Base-by-base conservation (phyloP, 1,140 invertebrate species). In the Magallana ariakensis region DNA sequence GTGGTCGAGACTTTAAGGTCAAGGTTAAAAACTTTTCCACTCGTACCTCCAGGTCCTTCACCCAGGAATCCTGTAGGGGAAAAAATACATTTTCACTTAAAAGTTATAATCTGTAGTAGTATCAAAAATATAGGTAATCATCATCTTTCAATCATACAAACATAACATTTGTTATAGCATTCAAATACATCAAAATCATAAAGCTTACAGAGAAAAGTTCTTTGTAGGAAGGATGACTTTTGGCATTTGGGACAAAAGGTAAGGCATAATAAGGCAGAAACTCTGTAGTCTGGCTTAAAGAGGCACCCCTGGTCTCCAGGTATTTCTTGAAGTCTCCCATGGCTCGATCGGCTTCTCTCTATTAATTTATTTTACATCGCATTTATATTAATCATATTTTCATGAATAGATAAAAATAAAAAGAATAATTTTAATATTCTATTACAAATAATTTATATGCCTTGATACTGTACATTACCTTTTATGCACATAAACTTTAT, bases 261-360 rank as follows among this genome's bases (percentile, higher is more conserved):
- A 96, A 90, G 57, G 96, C 96, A 91, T 96, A 96, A 90, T 95
- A 96, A 9, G 95, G 95, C 84, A 96, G 90, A 85, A 96, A 95
- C 89, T 96, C 95, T 84, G 94, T 94, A 66, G 95, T 95, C 83
- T 95, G 93, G 83, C 95, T 96, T 16, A 96, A 94, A 62, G 94
- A 92, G 10, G 94, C 92, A 83, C 96, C 96, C 90, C 94, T 93
- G 0, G 94, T 95, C 88, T 95, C 95, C 13, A 96, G 91, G 91
- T 95, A 96, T 54, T 92, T 92, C 87, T 95, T 95, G 86, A 96
- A 95, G 58, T 95, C 93, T 16, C 92, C 90, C 95, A 96, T 96
- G 11, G 92, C 91, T 57, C 92, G 91, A 70, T 94, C 93, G 19
- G 87, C 85, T 84, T 92, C 91, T 83, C 87, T 84, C 89, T 91